Conservation (phyloP, 1,140 invertebrate genomes). For the Lucilia sericata region DNA sequence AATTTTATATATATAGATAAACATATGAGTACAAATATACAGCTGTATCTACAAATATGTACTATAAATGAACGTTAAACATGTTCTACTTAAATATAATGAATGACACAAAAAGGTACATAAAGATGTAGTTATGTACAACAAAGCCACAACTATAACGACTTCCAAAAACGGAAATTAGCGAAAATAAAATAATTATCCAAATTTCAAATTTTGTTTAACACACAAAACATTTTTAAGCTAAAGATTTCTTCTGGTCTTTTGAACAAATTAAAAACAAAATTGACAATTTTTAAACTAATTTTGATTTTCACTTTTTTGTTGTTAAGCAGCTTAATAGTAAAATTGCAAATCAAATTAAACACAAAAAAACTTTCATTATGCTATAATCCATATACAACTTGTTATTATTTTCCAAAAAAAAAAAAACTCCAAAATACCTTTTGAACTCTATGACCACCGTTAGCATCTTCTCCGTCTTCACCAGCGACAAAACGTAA, state of each 20-base stretch:
- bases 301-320: background rate
- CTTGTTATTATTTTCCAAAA: background rate
- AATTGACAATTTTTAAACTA: no score
- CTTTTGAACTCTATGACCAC: slow-evolving; percentile 44
- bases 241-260: no score
- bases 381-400: background rate
- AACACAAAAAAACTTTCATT: background rate
- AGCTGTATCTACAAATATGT: background rate
- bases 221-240: no score
- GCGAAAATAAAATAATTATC: no score
- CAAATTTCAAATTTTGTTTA: no score
- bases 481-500: slow-evolving; percentile 38
- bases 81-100: slow-evolving; percentile 6
- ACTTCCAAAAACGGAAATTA: no score
- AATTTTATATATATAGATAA: no score
- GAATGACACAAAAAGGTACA: background rate
- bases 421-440: slow-evolving; percentile 12
- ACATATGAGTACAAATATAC: background rate
- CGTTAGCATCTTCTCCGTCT: slow-evolving; percentile 24
- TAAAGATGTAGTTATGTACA: background rate
- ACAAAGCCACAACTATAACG: no score
- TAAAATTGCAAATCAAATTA: background rate
- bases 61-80: background rate
- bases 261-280: no score
- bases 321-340: background rate